Evolutionary conservation across 1,140 invertebrate species (phyloP).

Genomic region (Rhynchophorus ferrugineus): DNA sequence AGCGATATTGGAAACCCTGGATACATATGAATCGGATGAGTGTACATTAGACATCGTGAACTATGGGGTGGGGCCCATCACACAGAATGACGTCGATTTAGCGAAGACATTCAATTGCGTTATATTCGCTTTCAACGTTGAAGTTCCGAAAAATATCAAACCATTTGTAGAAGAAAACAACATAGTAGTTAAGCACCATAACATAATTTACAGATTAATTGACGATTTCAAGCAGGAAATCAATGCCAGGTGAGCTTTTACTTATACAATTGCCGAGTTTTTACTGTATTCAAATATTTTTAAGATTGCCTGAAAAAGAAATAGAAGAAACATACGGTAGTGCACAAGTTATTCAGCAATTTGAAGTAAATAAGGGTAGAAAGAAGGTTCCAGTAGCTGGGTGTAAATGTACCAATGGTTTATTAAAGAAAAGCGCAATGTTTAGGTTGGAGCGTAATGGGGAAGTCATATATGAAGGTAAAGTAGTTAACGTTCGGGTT

Average conservation of each 20-base stretch:
- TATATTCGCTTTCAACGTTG: constrained; percentile 82
- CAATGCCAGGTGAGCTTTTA: constrained; percentile 42
- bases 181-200: constrained; percentile 60
- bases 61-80: constrained; percentile 81
- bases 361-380: constrained; percentile 72
- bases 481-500: constrained; percentile 21
- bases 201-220: constrained; percentile 87
- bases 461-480: constrained; percentile 68
- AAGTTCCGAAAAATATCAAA: constrained; percentile 45
- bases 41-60: constrained; percentile 82
- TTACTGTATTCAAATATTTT: neutral
- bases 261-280: neutral
- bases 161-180: constrained; percentile 45
- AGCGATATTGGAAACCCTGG: constrained; percentile 85
- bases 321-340: constrained; percentile 75
- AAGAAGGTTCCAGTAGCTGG: constrained; percentile 84
- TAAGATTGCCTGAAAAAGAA: constrained; percentile 57
- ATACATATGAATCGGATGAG: constrained; percentile 71
- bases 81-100: constrained; percentile 76
- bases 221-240: constrained; percentile 82
- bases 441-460: constrained; percentile 66
- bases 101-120: constrained; percentile 77
- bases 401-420: constrained; percentile 73
- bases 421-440: constrained; percentile 57
- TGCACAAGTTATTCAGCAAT: constrained; percentile 78